Percentiles rank a stretch among this genome's conserved stretches.
phyloP scores from a whole-genome alignment of 2,113 vertebrate species.

The Kryptolebias marmoratus region DNA sequence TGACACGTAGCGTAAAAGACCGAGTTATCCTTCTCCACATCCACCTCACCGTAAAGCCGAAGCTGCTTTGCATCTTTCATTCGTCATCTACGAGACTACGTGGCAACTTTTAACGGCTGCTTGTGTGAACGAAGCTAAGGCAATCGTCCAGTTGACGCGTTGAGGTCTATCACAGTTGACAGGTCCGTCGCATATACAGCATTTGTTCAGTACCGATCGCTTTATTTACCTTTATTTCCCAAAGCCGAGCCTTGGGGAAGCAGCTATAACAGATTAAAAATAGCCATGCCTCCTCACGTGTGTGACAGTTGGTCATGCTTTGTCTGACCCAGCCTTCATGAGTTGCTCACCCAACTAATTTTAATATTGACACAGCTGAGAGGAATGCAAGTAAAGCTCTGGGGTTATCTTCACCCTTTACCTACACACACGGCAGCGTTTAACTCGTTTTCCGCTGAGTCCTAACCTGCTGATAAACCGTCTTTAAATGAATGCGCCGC shows the following conservation, averaged over 20 bases:
- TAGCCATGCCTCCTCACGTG: background rate
- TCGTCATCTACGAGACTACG: too few relatives aligned
- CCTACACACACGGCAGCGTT: background rate
- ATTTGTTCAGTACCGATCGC: background rate
- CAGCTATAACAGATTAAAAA: too few relatives aligned
- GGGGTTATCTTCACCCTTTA: background rate
- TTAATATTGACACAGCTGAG: background rate
- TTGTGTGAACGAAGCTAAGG: background rate
- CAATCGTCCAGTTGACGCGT: background rate
- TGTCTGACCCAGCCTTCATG: background rate
- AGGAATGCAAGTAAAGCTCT: slow-evolving; percentile 29
- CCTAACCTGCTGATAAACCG: background rate
- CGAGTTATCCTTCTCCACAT: background rate
- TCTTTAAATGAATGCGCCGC: background rate
- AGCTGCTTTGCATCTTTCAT: background rate
- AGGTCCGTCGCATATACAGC: too few relatives aligned
- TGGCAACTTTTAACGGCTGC: background rate
- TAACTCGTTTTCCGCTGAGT: background rate
- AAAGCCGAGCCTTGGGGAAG: background rate
- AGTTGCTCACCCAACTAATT: background rate
- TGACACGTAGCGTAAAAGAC: too few relatives aligned
- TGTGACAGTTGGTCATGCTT: background rate
- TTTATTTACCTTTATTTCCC: slow-evolving; percentile 34
- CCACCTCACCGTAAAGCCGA: background rate
- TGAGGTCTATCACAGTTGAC: too few relatives aligned